Conservation (phyloP, 2,113 vertebrate genomes). For the Myanophis thanlyinensis region DNA sequence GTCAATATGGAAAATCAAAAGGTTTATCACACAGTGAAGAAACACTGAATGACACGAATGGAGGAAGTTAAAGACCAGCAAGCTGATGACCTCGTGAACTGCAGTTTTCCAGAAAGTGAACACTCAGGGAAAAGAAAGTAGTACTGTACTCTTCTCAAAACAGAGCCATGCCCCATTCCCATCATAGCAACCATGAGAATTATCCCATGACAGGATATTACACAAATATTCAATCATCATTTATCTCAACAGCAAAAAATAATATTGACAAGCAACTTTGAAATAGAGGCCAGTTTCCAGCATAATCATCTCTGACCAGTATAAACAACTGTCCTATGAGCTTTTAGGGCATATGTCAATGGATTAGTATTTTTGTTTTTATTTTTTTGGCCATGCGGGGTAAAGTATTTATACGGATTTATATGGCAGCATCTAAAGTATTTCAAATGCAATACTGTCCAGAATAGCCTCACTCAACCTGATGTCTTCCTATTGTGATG, state of each 20-base stretch:
- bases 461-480: background rate
- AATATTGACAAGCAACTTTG: background rate
- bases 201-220: constrained; percentile 1
- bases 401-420: background rate
- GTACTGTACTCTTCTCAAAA: background rate
- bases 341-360: background rate
- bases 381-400: background rate
- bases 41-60: background rate
- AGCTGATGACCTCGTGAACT: background rate
- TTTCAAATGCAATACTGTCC: background rate
- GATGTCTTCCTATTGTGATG: background rate
- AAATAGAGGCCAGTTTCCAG: background rate
- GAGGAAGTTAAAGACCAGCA: background rate
- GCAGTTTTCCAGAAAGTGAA: background rate
- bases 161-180: background rate
- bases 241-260: background rate
- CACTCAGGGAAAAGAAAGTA: background rate
- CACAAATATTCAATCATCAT: background rate
- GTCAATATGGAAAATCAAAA: background rate
- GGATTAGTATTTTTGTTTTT: background rate
- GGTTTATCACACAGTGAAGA: background rate
- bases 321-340: background rate
- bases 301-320: background rate
- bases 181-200: background rate
- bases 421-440: no score